Conservation (phyloP, 2,797 vertebrate genomes). For the Eupleurogrammus muticus region DNA sequence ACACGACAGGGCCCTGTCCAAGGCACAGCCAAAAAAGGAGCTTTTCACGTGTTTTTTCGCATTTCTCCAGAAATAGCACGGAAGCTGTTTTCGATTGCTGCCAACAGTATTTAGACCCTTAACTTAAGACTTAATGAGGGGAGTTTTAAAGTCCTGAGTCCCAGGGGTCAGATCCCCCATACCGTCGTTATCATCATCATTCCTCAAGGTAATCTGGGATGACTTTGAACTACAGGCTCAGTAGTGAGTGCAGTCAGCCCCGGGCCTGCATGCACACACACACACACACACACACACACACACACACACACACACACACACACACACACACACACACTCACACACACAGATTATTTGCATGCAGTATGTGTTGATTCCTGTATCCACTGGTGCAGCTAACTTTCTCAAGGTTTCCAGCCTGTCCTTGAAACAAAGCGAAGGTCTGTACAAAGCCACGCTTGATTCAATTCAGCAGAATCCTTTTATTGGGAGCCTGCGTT, state of each 20-base stretch:
- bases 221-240: conserved; percentile 62
- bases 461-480: background rate
- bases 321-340: conserved; percentile 18
- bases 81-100: conserved; percentile 49
- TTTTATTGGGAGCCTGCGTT: conserved; percentile 14
- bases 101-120: conserved; percentile 45
- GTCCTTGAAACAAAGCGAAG: conserved; percentile 36
- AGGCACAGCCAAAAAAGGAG: conserved; percentile 44
- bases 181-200: conserved; percentile 56
- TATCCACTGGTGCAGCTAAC: conserved; percentile 2
- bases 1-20: background rate
- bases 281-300: conserved; percentile 3
- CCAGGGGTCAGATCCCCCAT: conserved; percentile 26
- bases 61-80: conserved; percentile 16
- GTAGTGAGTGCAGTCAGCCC: conserved; percentile 21
- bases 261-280: conserved; percentile 29
- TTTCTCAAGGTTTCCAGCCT: conserved; percentile 27
- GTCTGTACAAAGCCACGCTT: background rate
- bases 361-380: conserved; percentile 31
- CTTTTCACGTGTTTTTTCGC: conserved; percentile 20
- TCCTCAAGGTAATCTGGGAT: conserved; percentile 60
- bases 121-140: conserved; percentile 51
- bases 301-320: conserved; percentile 15
- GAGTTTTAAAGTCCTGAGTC: conserved; percentile 44
- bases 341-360: conserved; percentile 19